Conservation (phyloP, 2,888 invertebrate genomes). For the Keiferia lycopersicella region DNA sequence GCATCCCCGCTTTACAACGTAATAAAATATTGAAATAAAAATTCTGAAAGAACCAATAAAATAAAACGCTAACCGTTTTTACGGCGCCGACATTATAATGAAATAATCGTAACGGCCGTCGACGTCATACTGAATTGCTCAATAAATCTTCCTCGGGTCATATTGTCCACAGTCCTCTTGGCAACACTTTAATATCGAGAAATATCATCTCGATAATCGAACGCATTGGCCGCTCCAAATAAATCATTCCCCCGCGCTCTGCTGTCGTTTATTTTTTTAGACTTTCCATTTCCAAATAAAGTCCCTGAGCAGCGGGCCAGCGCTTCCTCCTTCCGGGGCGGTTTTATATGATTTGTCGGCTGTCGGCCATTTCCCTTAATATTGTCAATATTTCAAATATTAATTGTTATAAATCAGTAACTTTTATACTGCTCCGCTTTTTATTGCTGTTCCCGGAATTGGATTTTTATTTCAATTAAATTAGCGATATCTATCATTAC, state of each 20-base stretch:
- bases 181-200: conserved; percentile 82
- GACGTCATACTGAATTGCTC: conserved; percentile 75
- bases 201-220: conserved; percentile 80
- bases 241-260: conserved; percentile 73
- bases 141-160: conserved; percentile 80
- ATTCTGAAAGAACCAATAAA: conserved; percentile 73
- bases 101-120: conserved; percentile 80
- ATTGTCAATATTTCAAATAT: conserved; percentile 81
- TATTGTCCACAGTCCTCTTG: conserved; percentile 78
- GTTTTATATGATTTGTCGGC: conserved; percentile 79
- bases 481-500: conserved; percentile 52
- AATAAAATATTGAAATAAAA: conserved; percentile 80
- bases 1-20: conserved; percentile 68
- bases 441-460: conserved; percentile 65
- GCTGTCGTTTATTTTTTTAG: conserved; percentile 78
- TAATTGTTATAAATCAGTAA: conserved; percentile 81
- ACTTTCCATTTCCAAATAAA: conserved; percentile 81
- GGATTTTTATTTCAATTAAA: conserved; percentile 68
- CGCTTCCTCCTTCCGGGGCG: conserved; percentile 80
- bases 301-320: conserved; percentile 77
- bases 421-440: conserved; percentile 60
- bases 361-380: conserved; percentile 78
- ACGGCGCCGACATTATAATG: conserved; percentile 80
- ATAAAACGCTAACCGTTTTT: conserved; percentile 79
- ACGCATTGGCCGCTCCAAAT: conserved; percentile 70